These are phyloP conservation scores for Pomatorhinus ruficollis DNA, from an alignment of 2,113 vertebrate genomes.

Conservation along the genomic window DNA sequence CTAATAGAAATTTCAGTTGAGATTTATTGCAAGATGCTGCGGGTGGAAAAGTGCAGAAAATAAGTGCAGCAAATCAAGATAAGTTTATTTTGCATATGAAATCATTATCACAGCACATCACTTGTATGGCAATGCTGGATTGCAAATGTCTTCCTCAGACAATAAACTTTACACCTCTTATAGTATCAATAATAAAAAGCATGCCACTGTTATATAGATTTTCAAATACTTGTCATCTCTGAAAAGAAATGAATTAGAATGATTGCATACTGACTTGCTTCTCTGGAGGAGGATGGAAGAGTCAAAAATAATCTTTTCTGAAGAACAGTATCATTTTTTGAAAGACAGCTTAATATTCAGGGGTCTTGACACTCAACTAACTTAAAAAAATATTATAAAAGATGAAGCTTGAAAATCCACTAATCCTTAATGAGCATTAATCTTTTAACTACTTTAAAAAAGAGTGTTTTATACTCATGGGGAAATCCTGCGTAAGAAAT, in stretches of 20 bases:
- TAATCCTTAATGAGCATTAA: constrained; percentile 46
- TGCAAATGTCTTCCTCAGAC: not conserved
- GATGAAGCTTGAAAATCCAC: constrained; percentile 17
- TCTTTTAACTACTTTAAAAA: constrained; percentile 20
- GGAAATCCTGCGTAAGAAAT: constrained; percentile 32
- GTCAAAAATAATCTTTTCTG: not conserved
- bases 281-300: not conserved
- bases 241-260: not conserved
- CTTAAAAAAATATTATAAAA: constrained; percentile 6
- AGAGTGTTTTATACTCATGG: not conserved
- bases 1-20: not conserved
- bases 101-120: not conserved
- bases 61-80: not conserved
- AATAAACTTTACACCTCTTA: not conserved
- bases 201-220: not conserved
- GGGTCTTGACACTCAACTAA: not conserved
- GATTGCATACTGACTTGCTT: not conserved
- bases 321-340: not conserved
- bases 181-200: not conserved
- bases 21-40: not conserved
- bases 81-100: not conserved
- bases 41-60: not conserved
- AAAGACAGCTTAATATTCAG: constrained; percentile 1
- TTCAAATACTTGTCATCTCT: not conserved
- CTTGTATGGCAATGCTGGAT: not conserved